Percentiles rank a stretch among this genome's conserved stretches.
These are phyloP conservation scores for Phyllotreta cruciferae DNA, from an alignment of 2,888 invertebrate genomes.

Conservation along the genomic window DNA sequence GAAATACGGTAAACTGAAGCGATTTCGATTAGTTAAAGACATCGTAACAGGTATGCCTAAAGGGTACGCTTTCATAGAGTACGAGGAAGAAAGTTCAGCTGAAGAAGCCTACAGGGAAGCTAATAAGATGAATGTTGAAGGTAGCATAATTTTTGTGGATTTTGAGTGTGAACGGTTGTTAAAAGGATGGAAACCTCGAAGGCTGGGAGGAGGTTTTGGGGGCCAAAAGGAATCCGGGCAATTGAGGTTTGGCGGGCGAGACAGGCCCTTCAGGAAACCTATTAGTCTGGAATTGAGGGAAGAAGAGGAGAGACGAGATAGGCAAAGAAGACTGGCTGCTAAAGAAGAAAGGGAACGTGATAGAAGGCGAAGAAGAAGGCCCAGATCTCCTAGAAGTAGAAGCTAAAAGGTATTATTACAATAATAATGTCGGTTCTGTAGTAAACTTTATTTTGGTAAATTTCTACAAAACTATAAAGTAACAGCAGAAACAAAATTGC, in stretches of 20 bases:
- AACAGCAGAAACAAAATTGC: constrained; percentile 38
- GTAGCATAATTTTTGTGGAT: constrained; percentile 76
- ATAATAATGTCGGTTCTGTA: constrained; percentile 5
- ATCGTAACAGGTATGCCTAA: constrained; percentile 81
- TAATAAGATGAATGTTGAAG: constrained; percentile 70
- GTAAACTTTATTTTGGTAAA: constrained; percentile 42
- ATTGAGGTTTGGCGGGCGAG: constrained; percentile 82
- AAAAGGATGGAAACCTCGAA: constrained; percentile 82
- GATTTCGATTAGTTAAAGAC: constrained; percentile 74
- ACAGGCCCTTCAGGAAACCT: constrained; percentile 77
- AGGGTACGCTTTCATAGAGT: constrained; percentile 89
- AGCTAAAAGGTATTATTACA: constrained; percentile 14
- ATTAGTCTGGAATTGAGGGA: constrained; percentile 58
- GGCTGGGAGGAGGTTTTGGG: constrained; percentile 88
- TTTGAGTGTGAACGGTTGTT: constrained; percentile 75
- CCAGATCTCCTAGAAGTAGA: constrained; percentile 32
- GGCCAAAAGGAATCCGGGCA: constrained; percentile 88
- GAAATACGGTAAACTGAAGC: constrained; percentile 70
- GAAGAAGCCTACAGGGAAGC: constrained; percentile 68
- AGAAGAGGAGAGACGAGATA: constrained; percentile 41
- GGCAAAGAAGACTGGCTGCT: constrained; percentile 29
- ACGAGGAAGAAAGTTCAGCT: constrained; percentile 67
- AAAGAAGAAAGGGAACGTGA: constrained; percentile 33
- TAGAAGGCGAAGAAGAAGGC: constrained; percentile 25
- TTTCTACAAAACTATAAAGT: constrained; percentile 44